Conservation (phyloP, 1,140 invertebrate genomes). For the Trypoxylus dichotomus region DNA sequence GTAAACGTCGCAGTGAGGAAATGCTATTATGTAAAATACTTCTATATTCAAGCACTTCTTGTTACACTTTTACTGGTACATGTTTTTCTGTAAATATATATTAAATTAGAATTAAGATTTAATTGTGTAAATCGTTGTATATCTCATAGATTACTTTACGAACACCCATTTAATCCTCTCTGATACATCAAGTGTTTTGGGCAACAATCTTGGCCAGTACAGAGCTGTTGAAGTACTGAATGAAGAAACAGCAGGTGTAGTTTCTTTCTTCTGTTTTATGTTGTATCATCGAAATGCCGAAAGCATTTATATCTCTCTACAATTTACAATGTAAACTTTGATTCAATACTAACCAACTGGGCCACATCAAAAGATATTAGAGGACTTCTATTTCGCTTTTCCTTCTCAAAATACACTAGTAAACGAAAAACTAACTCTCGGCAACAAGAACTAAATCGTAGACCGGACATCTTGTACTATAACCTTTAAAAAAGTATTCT, state of each 20-base stretch:
- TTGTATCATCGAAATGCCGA: background rate
- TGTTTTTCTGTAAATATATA: background rate
- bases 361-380: background rate
- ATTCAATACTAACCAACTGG: background rate
- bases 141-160: background rate
- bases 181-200: background rate
- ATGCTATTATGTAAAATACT: background rate
- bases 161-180: background rate
- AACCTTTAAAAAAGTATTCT: background rate
- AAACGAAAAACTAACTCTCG: background rate
- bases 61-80: background rate
- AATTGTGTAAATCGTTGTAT: background rate
- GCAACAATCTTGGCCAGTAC: background rate
- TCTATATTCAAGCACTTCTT: background rate
- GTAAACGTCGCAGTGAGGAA: background rate
- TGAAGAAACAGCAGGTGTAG: background rate
- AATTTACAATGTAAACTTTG: background rate
- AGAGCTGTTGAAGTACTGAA: background rate
- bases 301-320: background rate
- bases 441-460: no score
- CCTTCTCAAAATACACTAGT: background rate
- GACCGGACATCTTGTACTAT: background rate
- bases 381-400: background rate
- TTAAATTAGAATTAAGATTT: no score
- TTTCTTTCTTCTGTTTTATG: background rate